phyloP scores from a whole-genome alignment of 2,797 vertebrate species.

The Fratercula arctica region DNA sequence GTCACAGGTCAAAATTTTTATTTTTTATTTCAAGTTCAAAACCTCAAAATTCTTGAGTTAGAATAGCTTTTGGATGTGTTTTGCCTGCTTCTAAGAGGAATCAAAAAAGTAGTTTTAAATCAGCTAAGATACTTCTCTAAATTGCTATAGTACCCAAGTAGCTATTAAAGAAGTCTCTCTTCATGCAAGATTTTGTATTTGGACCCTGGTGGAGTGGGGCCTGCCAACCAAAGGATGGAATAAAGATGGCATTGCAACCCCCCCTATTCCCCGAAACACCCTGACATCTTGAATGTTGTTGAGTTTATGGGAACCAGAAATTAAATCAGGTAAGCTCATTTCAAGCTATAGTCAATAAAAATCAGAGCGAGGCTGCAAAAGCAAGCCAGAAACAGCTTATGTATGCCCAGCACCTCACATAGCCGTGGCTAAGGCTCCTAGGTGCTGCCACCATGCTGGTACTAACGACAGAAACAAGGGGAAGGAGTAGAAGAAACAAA shows the following conservation, averaged over 20 bases:
- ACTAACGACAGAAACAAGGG: neutral
- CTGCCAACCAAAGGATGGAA: neutral
- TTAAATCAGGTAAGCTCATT: neutral
- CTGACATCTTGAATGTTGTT: neutral
- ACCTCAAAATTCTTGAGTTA: neutral
- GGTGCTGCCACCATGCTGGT: neutral
- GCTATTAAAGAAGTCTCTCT: neutral
- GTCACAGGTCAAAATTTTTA: neutral
- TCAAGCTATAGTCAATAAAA: neutral
- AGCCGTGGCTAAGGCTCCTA: neutral
- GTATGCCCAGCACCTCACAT: neutral
- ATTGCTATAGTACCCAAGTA: neutral
- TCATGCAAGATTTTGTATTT: neutral
- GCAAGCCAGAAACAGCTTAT: neutral
- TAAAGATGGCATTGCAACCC: neutral
- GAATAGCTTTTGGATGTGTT: neutral
- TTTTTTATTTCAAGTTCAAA: neutral
- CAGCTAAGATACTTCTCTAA: neutral
- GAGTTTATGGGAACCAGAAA: neutral
- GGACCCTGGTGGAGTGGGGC: neutral
- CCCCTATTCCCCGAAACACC: rapidly evolving
- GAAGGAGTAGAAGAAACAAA: neutral
- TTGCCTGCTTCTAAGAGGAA: neutral
- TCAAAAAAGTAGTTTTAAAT: neutral
- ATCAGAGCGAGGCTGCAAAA: neutral